A percentile compares a stretch with the other conserved stretches of the same genome.
These are phyloP conservation scores for Lasiurus cinereus DNA, from an alignment of 2,113 vertebrate genomes.

Conservation along the genomic window DNA sequence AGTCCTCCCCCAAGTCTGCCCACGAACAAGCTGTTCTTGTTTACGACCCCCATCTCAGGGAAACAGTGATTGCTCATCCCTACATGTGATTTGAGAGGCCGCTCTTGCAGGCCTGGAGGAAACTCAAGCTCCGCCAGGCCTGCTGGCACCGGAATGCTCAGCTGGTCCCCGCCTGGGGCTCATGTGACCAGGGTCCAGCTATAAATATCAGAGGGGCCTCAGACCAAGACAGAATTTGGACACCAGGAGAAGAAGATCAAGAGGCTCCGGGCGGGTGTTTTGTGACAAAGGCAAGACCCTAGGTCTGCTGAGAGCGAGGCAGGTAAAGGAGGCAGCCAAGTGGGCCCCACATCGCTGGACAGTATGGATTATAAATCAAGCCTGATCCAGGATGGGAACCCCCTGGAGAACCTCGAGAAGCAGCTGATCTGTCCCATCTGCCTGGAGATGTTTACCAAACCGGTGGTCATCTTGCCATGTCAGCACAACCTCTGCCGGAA, in stretches of 20 bases:
- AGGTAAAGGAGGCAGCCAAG: background rate
- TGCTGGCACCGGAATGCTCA: slow-evolving; percentile 81
- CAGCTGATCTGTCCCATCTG: slow-evolving; percentile 99
- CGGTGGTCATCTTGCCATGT: slow-evolving; percentile 98
- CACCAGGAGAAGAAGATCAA: slow-evolving; percentile 25
- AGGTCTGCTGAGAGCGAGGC: background rate
- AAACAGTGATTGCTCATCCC: slow-evolving; percentile 75
- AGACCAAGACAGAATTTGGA: slow-evolving; percentile 62
- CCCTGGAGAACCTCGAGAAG: slow-evolving; percentile 97
- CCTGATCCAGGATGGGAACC: slow-evolving; percentile 87
- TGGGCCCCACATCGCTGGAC: background rate
- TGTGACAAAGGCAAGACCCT: slow-evolving; percentile 20
- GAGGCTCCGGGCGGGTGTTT: background rate
- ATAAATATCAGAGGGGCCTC: slow-evolving; percentile 87
- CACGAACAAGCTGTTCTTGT: slow-evolving; percentile 88
- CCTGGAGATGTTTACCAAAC: slow-evolving; percentile 98
- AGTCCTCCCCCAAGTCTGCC: background rate
- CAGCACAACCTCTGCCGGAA: slow-evolving; percentile 98
- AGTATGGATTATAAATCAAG: slow-evolving; percentile 89
- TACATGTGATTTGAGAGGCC: slow-evolving; percentile 84
- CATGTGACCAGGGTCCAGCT: slow-evolving; percentile 82
- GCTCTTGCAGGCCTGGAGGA: slow-evolving; percentile 79
- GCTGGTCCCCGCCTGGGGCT: slow-evolving; percentile 79
- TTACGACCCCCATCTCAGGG: slow-evolving; percentile 80
- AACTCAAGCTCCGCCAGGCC: slow-evolving; percentile 81